These are phyloP conservation scores for Pocota personata DNA, from an alignment of 2,888 invertebrate genomes.

Conservation along the genomic window DNA sequence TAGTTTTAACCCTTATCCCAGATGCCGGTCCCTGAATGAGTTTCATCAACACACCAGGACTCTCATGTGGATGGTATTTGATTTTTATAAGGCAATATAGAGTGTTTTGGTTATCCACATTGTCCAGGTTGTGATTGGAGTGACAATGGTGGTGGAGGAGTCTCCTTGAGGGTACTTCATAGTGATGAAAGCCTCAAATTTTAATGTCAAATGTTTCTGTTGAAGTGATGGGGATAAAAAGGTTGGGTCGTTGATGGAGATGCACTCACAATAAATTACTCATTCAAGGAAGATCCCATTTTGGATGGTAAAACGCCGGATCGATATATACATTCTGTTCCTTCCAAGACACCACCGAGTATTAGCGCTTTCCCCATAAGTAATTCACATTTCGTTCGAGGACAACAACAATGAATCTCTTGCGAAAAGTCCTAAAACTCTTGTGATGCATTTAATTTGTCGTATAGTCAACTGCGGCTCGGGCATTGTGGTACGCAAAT, in stretches of 20 bases:
- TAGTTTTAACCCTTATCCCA: conserved; percentile 35
- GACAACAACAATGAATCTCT: conserved; percentile 68
- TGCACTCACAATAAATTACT: conserved; percentile 53
- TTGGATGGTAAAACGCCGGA: background rate
- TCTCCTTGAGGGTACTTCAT: conserved; percentile 9
- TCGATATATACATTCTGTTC: conserved; percentile 38
- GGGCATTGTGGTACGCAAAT: conserved; percentile 8
- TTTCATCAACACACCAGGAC: conserved; percentile 34
- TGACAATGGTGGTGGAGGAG: background rate
- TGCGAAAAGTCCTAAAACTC: conserved; percentile 67
- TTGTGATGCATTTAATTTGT: conserved; percentile 63
- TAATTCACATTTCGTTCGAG: conserved; percentile 69
- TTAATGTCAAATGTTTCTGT: conserved; percentile 65
- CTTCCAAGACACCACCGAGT: conserved; percentile 37
- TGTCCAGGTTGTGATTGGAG: background rate
- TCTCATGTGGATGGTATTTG: conserved; percentile 46
- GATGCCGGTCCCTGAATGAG: conserved; percentile 24
- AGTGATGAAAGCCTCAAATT: conserved; percentile 57
- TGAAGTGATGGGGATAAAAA: conserved; percentile 27
- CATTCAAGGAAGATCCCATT: background rate
- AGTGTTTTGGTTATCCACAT: conserved; percentile 19
- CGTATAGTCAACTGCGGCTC: conserved; percentile 49
- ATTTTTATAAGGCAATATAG: conserved; percentile 44
- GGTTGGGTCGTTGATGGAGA: conserved; percentile 8
- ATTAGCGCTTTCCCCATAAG: conserved; percentile 60